phyloP scores from a whole-genome alignment of 2,888 invertebrate species.

The Helobdella robusta region DNA sequence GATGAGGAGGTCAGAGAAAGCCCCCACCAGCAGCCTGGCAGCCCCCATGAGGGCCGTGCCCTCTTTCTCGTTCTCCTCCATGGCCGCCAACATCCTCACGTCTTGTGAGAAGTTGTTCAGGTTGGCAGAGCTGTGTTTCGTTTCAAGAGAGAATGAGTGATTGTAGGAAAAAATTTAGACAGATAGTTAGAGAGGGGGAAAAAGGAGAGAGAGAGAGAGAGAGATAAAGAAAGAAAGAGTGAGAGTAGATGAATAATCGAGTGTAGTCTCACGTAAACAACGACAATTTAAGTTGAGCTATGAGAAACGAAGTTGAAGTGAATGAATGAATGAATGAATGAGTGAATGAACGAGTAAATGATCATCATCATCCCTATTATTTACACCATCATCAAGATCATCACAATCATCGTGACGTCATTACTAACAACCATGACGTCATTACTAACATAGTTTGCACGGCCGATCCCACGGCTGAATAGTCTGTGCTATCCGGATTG shows the following conservation, averaged over 20 bases:
- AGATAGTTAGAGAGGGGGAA: background rate
- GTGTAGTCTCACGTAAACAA: no score
- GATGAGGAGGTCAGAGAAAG: conserved; percentile 78
- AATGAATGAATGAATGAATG: no score
- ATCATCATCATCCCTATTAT: background rate
- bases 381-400: background rate
- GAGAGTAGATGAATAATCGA: background rate
- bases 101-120: conserved; percentile 85
- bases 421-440: background rate
- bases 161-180: background rate
- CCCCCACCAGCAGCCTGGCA: conserved; percentile 77
- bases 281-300: no score
- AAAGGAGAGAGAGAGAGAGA: no score
- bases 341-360: background rate
- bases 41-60: conserved; percentile 82
- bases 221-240: no score
- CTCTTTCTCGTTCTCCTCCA: conserved; percentile 70
- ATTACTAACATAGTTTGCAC: conserved; percentile 71
- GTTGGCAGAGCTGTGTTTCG: conserved; percentile 63
- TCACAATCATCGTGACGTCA: background rate
- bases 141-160: background rate
- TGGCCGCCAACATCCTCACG: conserved; percentile 82
- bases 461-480: conserved; percentile 88
- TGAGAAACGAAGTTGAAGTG: no score
- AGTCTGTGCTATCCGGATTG: conserved; percentile 71